Evolutionary conservation across 2,113 vertebrate genomes (phyloP), one percentile per base, ranked within the genome.

Genomic region (Pygoscelis antarcticus): DNA sequence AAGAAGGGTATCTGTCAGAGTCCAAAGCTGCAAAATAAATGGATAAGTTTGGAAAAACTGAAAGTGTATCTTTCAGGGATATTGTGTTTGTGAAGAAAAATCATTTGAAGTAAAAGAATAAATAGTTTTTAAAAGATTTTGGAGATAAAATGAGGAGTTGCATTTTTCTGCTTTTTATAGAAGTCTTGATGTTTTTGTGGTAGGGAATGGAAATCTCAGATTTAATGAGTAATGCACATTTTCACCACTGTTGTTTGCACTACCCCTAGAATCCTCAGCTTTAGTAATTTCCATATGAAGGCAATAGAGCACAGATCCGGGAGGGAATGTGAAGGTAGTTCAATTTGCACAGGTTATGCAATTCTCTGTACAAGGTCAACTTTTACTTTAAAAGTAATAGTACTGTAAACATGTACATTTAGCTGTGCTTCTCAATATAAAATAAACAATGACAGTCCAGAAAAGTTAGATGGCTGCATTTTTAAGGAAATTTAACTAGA

Each of bases 221-320:
- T 74, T 62, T 69, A 66, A 42, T 44, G 4, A 60, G 3, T 49
- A 52, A 25, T 62, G 13, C 9, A 72, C 2, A 55, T 61, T 89
- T 84, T 65, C 11, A 76, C 23, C 18, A 52, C 11, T 36, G 10
- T 44, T 68, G 9, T 66, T 85, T 83, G 7, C 3, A 1, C 12
- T 49, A 10, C 12, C 6, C 2, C 0, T 54, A 12, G 17, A 89
- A 49, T 61, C 11, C 10, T 55, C 38, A 80, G 4, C 47, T 83
- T 90, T 8, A 62, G 15, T 30, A 16, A 72, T 89, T 81, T 65
- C 66, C 34, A 36, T 34, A 23, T 1, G 9, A 76, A 95, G 61
- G 4, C 6, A 78, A 68, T 21, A 77, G 14, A 40, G 7, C 27
- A 58, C 0, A 3, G 34, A 54, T n/a, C 23, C 1, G 1, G 19